These are phyloP conservation scores for Notocelia uddmanniana DNA, from an alignment of 2,888 invertebrate species.

Conservation along the genomic window DNA sequence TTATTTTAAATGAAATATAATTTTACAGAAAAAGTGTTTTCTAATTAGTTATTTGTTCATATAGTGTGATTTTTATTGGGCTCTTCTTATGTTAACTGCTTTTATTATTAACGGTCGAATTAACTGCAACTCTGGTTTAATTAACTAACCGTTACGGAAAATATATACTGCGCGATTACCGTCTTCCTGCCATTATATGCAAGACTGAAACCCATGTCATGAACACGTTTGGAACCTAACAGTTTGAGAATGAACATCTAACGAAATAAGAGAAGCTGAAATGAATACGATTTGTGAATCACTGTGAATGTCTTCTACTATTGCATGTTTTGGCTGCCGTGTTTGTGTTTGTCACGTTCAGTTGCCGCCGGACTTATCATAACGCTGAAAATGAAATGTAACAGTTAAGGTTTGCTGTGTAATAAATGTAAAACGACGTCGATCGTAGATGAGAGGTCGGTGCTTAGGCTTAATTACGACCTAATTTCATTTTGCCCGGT, in stretches of 20 bases:
- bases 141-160: constrained; percentile 38
- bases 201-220: constrained; percentile 65
- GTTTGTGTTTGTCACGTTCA: constrained; percentile 77
- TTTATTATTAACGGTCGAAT: constrained; percentile 56
- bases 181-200: constrained; percentile 81
- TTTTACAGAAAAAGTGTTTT: background rate
- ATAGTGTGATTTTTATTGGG: background rate
- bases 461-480: background rate
- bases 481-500: too few relatives aligned
- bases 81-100: constrained; percentile 37
- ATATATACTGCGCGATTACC: constrained; percentile 72
- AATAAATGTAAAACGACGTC: constrained; percentile 21
- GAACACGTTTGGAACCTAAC: constrained; percentile 71
- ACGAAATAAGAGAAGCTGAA: constrained; percentile 74
- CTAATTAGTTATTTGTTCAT: constrained; percentile 15
- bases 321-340: constrained; percentile 80
- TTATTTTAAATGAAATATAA: background rate
- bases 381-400: constrained; percentile 37
- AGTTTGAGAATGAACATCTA: constrained; percentile 78
- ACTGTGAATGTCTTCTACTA: constrained; percentile 75
- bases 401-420: constrained; percentile 35
- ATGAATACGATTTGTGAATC: constrained; percentile 65
- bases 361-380: constrained; percentile 54
- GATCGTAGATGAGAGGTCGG: background rate
- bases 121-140: constrained; percentile 53